Conservation (phyloP, 30 jellyfish, hydroid and myxozoan genomes). For the Chrysaora quinquecirrha region DNA sequence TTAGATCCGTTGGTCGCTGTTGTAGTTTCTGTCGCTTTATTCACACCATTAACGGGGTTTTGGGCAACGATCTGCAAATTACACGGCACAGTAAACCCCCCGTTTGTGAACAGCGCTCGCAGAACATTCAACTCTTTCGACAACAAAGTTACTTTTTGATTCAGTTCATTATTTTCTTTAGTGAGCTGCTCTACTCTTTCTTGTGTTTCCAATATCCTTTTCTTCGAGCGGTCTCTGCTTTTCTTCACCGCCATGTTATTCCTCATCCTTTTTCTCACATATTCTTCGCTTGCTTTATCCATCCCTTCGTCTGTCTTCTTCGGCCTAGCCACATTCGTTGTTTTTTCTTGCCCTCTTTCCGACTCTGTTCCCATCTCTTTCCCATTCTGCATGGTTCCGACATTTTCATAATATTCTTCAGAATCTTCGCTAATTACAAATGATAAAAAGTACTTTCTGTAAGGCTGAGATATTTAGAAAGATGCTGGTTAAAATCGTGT, state of each 20-base stretch:
- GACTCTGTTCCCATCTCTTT: too few relatives aligned
- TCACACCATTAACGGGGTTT: slow-evolving; percentile 23
- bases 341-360: too few relatives aligned
- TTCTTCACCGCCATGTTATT: slow-evolving; percentile 92
- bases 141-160: slow-evolving; percentile 82
- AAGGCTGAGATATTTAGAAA: too few relatives aligned
- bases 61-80: slow-evolving; percentile 85
- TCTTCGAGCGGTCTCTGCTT: slow-evolving; percentile 94
- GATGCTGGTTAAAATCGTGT: too few relatives aligned
- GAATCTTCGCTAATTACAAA: too few relatives aligned
- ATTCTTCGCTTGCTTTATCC: slow-evolving; percentile 70
- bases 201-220: slow-evolving; percentile 88
- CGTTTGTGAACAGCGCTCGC: slow-evolving; percentile 93
- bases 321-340: slow-evolving; percentile 10
- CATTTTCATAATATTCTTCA: too few relatives aligned
- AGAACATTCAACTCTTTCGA: slow-evolving; percentile 89
- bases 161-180: slow-evolving; percentile 86
- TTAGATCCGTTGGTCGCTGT: background rate
- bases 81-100: slow-evolving; percentile 96
- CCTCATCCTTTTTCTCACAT: slow-evolving; percentile 81
- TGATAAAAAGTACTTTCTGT: too few relatives aligned
- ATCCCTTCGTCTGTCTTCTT: background rate
- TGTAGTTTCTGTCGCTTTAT: background rate
- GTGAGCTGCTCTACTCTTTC: slow-evolving; percentile 94
- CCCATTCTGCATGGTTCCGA: too few relatives aligned